phyloP scores from a whole-genome alignment of 1,140 invertebrate species.

The Chionoecetes opilio region DNA sequence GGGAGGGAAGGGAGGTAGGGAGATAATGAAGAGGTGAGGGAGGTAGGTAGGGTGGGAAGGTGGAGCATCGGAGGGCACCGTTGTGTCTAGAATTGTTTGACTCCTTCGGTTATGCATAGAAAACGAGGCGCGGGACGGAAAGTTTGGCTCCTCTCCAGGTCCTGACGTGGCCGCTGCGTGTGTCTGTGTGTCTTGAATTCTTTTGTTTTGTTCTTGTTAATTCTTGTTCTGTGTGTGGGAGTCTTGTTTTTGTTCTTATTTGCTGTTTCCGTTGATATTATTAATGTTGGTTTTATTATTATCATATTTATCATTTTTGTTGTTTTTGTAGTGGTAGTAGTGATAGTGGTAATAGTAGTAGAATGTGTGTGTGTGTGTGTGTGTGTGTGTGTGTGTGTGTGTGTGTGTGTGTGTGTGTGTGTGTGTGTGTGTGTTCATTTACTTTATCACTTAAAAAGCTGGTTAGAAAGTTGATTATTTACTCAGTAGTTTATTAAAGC shows the following conservation, averaged over 20 bases:
- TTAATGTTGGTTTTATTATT: background rate
- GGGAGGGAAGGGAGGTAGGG: background rate
- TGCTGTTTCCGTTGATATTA: background rate
- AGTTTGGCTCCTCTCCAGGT: background rate
- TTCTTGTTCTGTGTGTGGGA: background rate
- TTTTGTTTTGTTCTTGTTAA: background rate
- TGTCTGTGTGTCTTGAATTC: too few species aligned
- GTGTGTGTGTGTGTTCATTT: too few species aligned
- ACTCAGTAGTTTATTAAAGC: too few species aligned
- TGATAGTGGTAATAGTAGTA: background rate
- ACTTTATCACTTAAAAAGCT: too few species aligned
- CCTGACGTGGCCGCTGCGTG: background rate
- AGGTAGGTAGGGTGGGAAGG: background rate
- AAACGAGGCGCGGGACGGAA: background rate
- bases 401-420: too few species aligned
- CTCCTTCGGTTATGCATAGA: constrained; percentile 12
- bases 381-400: too few species aligned
- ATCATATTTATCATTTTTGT: too few species aligned
- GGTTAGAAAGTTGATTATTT: too few species aligned
- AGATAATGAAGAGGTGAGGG: background rate
- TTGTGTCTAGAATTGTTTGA: background rate
- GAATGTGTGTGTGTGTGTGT: too few species aligned
- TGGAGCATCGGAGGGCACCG: background rate
- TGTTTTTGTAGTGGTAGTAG: background rate
- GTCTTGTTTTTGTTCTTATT: background rate